Evolutionary conservation across 2,888 invertebrate genomes (phyloP), one percentile per base, ranked within the genome.

Genomic region (Seira musarum): DNA sequence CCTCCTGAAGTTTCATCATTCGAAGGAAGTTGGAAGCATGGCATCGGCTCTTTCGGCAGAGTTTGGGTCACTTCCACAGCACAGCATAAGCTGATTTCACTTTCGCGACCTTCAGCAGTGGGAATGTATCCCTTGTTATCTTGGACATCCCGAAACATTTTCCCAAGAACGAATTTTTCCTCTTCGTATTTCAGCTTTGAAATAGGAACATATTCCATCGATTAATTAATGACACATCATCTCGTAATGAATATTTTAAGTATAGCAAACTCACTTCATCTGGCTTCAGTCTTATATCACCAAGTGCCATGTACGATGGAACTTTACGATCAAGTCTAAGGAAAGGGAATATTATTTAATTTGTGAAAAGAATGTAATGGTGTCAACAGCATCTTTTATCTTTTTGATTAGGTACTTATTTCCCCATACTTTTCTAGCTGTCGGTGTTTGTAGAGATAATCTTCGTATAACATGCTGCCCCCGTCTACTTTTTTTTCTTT

Each of bases 381-480:
- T n/a, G n/a, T n/a, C n/a, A n/a, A n/a, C n/a, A n/a, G n/a, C n/a
- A n/a, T n/a, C n/a, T n/a, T n/a, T n/a, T n/a, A n/a, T n/a, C n/a
- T n/a, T n/a, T n/a, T n/a, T n/a, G n/a, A n/a, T n/a, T n/a, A n/a
- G n/a, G n/a, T n/a, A n/a, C n/a, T n/a, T n/a, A n/a, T n/a, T n/a
- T n/a, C n/a, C n/a, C n/a, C n/a, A n/a, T n/a, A n/a, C n/a, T 74
- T 73, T 1, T 80, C 80, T 22, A 80, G 49, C 21, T 70, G 74
- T 74, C 80, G 74, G n/a, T n/a, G n/a, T 15, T 60, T 60, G 22
- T n/a, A n/a, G n/a, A n/a, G n/a, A n/a, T 80, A 65, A 30, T 73
- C 66, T n/a, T 80, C 80, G n/a, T 69, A 80, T 15, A 24, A 53
- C 5, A 61, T 5, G 21, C 1, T 60, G 0, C 74, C 80, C 6